phyloP scores from a whole-genome alignment of 2,888 invertebrate species.

The Abrostola triplasia region DNA sequence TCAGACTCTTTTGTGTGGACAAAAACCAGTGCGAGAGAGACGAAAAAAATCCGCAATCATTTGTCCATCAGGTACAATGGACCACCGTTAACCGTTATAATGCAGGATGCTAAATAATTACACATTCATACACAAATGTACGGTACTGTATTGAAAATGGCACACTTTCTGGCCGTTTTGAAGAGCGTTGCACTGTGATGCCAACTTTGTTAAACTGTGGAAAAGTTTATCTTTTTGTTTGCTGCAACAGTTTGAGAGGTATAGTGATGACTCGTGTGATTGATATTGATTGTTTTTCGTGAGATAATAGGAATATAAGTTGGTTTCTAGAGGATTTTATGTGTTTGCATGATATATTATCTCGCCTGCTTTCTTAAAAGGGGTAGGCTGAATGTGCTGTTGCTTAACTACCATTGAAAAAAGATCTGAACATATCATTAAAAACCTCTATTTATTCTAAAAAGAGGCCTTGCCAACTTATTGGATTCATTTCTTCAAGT shows the following conservation, averaged over 20 bases:
- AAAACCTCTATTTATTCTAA: no score
- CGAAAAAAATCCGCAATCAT: conserved; percentile 77
- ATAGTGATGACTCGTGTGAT: conserved; percentile 25
- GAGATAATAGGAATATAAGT: not conserved
- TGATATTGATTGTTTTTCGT: conserved; percentile 21
- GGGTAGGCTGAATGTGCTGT: not conserved
- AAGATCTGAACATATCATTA: no score
- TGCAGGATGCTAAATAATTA: conserved; percentile 83
- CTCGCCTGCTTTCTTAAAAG: not conserved
- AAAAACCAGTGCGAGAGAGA: conserved; percentile 49
- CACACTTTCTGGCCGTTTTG: conserved; percentile 46
- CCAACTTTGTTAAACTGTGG: conserved; percentile 36
- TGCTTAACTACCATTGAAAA: no score
- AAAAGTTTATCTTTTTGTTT: conserved; percentile 33
- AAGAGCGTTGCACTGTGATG: conserved; percentile 56
- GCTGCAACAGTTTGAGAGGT: conserved; percentile 31
- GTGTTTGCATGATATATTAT: not conserved
- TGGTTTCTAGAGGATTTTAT: not conserved
- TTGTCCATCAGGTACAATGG: conserved; percentile 83
- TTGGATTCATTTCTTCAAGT: no score
- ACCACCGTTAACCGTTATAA: conserved; percentile 76
- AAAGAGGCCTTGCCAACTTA: no score
- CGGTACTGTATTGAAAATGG: conserved; percentile 59
- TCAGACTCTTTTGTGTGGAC: conserved; percentile 54
- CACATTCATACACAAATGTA: conserved; percentile 76